Percentiles rank a stretch among this genome's conserved stretches.
Conservation (phyloP, 2,797 vertebrate species). For the Scarus forsteni region DNA sequence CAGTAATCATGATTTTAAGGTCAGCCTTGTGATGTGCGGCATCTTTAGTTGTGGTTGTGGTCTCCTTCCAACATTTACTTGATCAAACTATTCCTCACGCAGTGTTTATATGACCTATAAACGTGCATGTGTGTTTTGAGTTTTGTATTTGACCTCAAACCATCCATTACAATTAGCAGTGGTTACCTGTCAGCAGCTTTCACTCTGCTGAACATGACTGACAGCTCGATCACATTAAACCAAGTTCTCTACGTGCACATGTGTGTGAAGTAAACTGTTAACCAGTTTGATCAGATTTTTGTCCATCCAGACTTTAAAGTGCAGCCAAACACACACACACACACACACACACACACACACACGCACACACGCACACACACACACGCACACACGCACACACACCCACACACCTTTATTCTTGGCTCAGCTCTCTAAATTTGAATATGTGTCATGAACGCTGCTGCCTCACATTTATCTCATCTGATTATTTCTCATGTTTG, state of each 20-base stretch:
- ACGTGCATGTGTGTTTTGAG: background rate
- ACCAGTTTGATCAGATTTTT: conserved; percentile 66
- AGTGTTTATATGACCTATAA: background rate
- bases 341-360: too few species aligned
- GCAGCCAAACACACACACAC: conserved; percentile 1
- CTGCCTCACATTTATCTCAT: conserved; percentile 2
- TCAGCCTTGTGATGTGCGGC: too few species aligned
- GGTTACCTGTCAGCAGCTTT: conserved; percentile 17
- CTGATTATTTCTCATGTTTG: background rate
- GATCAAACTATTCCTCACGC: background rate
- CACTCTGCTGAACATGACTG: conserved; percentile 1
- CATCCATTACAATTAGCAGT: background rate
- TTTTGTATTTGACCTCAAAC: conserved; percentile 1
- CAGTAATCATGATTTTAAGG: too few species aligned
- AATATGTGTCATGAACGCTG: background rate
- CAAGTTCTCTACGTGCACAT: background rate
- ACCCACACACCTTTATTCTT: background rate
- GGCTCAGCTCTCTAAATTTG: background rate
- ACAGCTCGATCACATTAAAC: conserved; percentile 24
- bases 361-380: conserved; percentile 4
- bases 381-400: conserved; percentile 4
- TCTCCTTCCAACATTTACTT: background rate
- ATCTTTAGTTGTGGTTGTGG: background rate
- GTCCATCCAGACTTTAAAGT: conserved; percentile 6
- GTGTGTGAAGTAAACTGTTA: conserved; percentile 29